Conservation (phyloP, 2,888 invertebrate genomes). For the Athetis lepigone region DNA sequence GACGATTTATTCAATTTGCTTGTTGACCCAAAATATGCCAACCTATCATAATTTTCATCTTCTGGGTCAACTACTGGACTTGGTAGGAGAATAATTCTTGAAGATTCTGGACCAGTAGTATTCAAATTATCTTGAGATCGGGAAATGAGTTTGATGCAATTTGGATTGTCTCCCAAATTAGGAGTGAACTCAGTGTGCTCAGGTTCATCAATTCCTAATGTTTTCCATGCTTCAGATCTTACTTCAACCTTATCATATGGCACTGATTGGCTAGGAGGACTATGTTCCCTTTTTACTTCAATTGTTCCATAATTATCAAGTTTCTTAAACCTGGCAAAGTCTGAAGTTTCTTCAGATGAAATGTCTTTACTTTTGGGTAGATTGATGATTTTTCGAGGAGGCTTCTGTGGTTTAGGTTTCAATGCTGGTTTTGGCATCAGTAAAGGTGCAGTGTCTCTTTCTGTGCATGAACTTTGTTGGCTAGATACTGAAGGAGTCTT, state of each 20-base stretch:
- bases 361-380: slow-evolving; percentile 82
- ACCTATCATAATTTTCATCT: slow-evolving; percentile 93
- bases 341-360: slow-evolving; percentile 85
- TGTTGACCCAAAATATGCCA: slow-evolving; percentile 95
- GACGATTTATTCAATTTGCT: slow-evolving; percentile 92
- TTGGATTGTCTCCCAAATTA: slow-evolving; percentile 85
- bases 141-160: slow-evolving; percentile 87
- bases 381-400: slow-evolving; percentile 91
- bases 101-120: slow-evolving; percentile 85
- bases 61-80: slow-evolving; percentile 87
- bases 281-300: slow-evolving; percentile 86
- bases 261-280: slow-evolving; percentile 76
- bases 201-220: slow-evolving; percentile 93
- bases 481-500: slow-evolving; percentile 85
- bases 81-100: slow-evolving; percentile 90
- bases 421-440: slow-evolving; percentile 90
- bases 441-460: slow-evolving; percentile 84
- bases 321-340: slow-evolving; percentile 89
- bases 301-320: slow-evolving; percentile 89
- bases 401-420: slow-evolving; percentile 92
- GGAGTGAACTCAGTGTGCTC: slow-evolving; percentile 92
- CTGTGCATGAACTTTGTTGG: slow-evolving; percentile 80
- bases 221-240: slow-evolving; percentile 95
- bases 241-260: slow-evolving; percentile 95
- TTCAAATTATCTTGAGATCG: slow-evolving; percentile 88